Conservation (phyloP, 2,113 vertebrate genomes). For the Varanus salvator region DNA sequence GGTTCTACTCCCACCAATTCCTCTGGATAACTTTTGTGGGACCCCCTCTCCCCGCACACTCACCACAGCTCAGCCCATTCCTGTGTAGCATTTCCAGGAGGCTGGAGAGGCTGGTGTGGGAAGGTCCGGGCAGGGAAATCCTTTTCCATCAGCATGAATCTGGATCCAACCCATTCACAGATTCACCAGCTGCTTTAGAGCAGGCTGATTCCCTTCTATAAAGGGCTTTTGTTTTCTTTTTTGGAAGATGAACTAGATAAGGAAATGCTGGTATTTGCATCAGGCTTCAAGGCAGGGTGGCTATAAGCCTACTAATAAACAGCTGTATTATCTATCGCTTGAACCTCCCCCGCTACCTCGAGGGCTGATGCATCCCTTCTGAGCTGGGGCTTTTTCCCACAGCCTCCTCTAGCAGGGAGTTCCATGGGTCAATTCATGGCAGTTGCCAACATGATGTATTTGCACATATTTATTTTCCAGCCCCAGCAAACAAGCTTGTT, state of each 20-base stretch:
- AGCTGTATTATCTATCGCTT: not conserved
- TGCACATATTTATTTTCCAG: not conserved
- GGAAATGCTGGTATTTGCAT: not conserved
- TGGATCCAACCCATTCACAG: not conserved
- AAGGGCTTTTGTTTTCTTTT: not conserved
- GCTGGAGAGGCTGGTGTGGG: too few relatives aligned
- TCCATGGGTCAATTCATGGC: constrained; percentile 25
- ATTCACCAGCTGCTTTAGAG: not conserved
- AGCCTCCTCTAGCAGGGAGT: constrained; percentile 22
- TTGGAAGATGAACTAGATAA: not conserved
- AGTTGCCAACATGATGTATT: constrained; percentile 3
- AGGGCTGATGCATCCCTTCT: not conserved
- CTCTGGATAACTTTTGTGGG: too few relatives aligned
- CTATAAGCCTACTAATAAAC: not conserved
- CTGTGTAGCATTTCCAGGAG: too few relatives aligned
- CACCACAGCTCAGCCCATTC: too few relatives aligned
- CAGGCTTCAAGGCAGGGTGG: not conserved
- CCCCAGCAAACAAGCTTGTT: constrained; percentile 30
- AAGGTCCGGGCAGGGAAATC: too few relatives aligned
- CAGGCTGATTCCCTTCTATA: not conserved
- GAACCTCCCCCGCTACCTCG: not conserved
- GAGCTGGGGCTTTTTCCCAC: not conserved
- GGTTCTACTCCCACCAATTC: too few relatives aligned
- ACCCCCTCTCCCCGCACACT: too few relatives aligned
- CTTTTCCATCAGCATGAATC: too few relatives aligned